Evolutionary conservation across 64 coral and sea anemone species (phyloP).

Genomic region (Montipora capricornis): DNA sequence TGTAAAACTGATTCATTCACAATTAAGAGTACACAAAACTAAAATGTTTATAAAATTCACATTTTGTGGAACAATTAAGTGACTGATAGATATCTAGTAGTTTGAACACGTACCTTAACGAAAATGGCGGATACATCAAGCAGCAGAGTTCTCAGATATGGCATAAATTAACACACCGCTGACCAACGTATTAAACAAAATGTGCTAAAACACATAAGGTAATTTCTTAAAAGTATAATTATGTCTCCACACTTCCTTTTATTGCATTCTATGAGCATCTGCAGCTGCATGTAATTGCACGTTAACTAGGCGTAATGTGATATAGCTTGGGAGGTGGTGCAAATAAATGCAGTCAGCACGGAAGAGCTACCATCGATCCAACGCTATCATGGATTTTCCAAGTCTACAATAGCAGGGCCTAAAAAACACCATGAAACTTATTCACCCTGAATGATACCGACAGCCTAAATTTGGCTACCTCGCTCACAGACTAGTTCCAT

Average conservation of each 20-base stretch:
- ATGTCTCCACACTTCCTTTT: neutral
- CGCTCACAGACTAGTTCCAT: too few species aligned
- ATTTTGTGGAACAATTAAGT: constrained; percentile 18
- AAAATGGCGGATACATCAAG: constrained; percentile 40
- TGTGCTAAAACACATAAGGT: neutral
- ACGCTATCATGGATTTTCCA: neutral
- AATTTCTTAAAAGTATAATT: neutral
- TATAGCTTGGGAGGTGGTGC: neutral
- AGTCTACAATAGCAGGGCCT: neutral
- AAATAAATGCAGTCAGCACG: neutral
- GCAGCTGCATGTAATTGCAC: neutral
- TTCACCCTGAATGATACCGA: neutral
- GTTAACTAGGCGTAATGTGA: neutral
- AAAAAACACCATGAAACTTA: neutral
- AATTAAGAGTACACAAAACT: constrained; percentile 21
- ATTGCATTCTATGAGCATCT: neutral
- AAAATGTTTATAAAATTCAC: constrained; percentile 23
- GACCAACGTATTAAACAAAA: neutral
- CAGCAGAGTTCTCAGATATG: constrained; percentile 19
- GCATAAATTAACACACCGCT: neutral
- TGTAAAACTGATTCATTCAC: constrained; percentile 1
- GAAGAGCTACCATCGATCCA: neutral
- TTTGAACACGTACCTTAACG: neutral
- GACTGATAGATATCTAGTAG: constrained; percentile 16
- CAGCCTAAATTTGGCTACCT: neutral